Evolutionary conservation across 2,797 vertebrate genomes (phyloP).

Genomic region (Poecilia gillii): DNA sequence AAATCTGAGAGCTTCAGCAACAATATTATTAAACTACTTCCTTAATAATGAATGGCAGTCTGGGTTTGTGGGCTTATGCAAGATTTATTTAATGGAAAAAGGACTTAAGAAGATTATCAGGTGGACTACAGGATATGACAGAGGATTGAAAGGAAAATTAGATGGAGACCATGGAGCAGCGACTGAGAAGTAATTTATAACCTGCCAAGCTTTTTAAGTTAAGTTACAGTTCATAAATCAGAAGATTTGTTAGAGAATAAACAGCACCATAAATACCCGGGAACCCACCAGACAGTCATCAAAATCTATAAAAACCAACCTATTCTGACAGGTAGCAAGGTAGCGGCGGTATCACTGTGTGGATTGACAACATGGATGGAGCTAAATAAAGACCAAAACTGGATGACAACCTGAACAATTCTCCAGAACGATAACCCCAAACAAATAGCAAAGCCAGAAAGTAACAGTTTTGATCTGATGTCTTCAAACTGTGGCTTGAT

Average conservation of each 20-base stretch:
- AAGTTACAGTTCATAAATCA: background rate
- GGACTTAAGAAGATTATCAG: constrained; percentile 39
- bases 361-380: background rate
- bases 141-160: constrained; percentile 1
- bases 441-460: background rate
- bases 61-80: constrained; percentile 20
- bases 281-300: background rate
- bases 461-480: background rate
- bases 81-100: constrained; percentile 35
- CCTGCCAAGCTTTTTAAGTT: background rate
- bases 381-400: background rate
- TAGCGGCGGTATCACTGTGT: background rate
- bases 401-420: background rate
- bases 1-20: background rate
- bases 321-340: background rate
- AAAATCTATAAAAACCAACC: background rate
- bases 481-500: no score
- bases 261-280: no score
- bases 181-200: background rate
- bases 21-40: background rate
- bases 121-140: constrained; percentile 12
- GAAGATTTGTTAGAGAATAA: background rate
- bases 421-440: background rate
- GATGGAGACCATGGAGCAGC: background rate
- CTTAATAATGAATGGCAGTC: constrained; percentile 25